Evolutionary conservation across 1,140 invertebrate genomes (phyloP), one percentile per base, ranked within the genome.

Genomic region (Parasteatoda tepidariorum): DNA sequence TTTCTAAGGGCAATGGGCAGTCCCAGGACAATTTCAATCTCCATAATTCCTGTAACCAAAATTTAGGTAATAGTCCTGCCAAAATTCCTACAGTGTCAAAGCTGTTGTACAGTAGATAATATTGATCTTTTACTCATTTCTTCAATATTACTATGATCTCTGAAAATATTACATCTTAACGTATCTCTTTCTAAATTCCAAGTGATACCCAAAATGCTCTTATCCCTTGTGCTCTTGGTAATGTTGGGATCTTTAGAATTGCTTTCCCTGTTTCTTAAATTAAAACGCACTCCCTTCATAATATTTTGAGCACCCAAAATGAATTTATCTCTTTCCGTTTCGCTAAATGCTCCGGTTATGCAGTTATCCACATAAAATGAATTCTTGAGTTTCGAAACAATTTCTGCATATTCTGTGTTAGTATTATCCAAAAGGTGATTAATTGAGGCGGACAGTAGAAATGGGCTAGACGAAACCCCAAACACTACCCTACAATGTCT

Each of bases 311-410:
- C 73, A 15, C 2, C 11, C 7, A 1, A 9, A 22, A 28, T 38
- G 18, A 76, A 76, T 24, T 38, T 2, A 4, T 61, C 31, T 38
- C 57, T 18, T n/a, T 34, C 55, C 28, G 5, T n/a, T 38, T 28
- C 33, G 38, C 2, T 41, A 13, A 11, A 33, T 13, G 62, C 73
- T 15, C 30, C n/a, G 13, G 73, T 62, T n/a, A 76, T 28, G 18
- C 73, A 61, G 41, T 76, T 64, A 38, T 76, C 57, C 5, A 61
- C 57, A 41, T 76, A 76, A 61, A 76, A 64, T n/a, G 34, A 64
- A 18, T 41, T 2, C 11, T 18, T 7, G 1, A 76, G 13, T 41
- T 62, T 62, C 1, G 1, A 5, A 2, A n/a, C 30, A 33, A 41
- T 41, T 11, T 61, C 57, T n/a, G 31, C 13, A 24, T 0, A 6